phyloP scores from a whole-genome alignment of 2,888 invertebrate species.

The Volucella bombylans region DNA sequence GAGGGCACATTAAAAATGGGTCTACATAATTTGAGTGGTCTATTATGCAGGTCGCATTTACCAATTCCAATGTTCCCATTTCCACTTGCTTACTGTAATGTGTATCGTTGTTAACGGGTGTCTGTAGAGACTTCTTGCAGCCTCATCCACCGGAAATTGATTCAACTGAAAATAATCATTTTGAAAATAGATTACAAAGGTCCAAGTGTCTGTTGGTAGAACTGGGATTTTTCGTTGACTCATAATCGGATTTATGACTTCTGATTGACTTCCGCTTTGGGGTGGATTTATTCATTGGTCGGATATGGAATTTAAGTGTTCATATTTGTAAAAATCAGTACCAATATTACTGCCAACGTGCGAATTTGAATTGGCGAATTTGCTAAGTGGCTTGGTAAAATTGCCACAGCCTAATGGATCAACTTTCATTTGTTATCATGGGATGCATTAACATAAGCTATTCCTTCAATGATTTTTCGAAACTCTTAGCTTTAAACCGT shows the following conservation, averaged over 20 bases:
- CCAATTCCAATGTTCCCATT: conserved; percentile 51
- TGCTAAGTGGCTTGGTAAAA: conserved; percentile 39
- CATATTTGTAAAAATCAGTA: conserved; percentile 50
- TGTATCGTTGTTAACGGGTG: conserved; percentile 50
- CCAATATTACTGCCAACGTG: conserved; percentile 34
- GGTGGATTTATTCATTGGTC: conserved; percentile 16
- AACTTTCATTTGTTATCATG: conserved; percentile 20
- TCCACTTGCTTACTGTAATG: neutral
- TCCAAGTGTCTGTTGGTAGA: conserved; percentile 19
- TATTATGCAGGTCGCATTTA: conserved; percentile 48
- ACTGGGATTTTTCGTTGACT: conserved; percentile 28
- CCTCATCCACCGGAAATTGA: conserved; percentile 66
- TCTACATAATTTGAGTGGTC: conserved; percentile 55
- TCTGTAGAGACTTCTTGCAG: neutral
- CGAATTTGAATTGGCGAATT: conserved; percentile 41
- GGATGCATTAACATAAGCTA: conserved; percentile 1
- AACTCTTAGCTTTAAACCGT: neutral
- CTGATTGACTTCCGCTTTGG: conserved; percentile 67
- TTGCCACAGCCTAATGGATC: conserved; percentile 22
- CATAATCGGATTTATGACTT: conserved; percentile 63
- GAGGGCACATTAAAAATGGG: conserved; percentile 56
- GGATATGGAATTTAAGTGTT: conserved; percentile 27
- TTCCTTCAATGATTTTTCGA: conserved; percentile 12
- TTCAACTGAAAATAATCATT: conserved; percentile 63
- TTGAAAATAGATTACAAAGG: conserved; percentile 58